A percentile compares a stretch with the other conserved stretches of the same genome.
Conservation (phyloP, 2,113 vertebrate species). For the Panurus biarmicus region DNA sequence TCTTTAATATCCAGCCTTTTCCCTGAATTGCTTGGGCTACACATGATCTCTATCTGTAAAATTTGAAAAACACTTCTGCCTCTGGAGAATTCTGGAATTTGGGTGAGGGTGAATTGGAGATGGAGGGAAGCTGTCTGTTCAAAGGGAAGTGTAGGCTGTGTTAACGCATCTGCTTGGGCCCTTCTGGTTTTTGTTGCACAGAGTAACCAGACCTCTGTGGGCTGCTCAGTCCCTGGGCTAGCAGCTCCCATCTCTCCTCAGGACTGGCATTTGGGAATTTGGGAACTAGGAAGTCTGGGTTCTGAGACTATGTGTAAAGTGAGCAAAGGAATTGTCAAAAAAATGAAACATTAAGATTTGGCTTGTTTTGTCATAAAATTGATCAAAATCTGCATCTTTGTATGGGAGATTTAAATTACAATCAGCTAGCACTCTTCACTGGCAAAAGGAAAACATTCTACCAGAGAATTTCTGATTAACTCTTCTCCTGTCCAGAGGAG, state of each 20-base stretch:
- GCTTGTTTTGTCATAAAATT: neutral
- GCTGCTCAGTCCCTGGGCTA: neutral
- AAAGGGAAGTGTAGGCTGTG: neutral
- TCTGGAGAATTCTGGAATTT: neutral
- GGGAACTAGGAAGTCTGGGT: neutral
- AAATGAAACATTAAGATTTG: neutral
- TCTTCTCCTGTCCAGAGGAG: slow-evolving; percentile 3
- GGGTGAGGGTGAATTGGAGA: neutral
- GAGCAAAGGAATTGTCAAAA: neutral
- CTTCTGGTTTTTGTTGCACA: neutral
- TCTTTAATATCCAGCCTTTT: neutral
- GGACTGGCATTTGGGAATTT: neutral
- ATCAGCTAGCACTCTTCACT: neutral
- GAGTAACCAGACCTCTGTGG: neutral
- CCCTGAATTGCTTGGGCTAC: neutral
- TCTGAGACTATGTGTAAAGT: neutral
- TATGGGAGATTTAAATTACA: neutral
- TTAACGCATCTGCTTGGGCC: neutral
- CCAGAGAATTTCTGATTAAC: slow-evolving; percentile 10
- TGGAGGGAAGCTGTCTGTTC: neutral
- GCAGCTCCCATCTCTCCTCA: neutral
- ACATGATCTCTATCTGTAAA: neutral
- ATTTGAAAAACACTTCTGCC: neutral
- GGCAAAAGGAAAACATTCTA: neutral
- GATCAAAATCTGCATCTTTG: neutral